Conservation (phyloP, 1,140 invertebrate genomes). For the Pseudomyrmex cubaensis region DNA sequence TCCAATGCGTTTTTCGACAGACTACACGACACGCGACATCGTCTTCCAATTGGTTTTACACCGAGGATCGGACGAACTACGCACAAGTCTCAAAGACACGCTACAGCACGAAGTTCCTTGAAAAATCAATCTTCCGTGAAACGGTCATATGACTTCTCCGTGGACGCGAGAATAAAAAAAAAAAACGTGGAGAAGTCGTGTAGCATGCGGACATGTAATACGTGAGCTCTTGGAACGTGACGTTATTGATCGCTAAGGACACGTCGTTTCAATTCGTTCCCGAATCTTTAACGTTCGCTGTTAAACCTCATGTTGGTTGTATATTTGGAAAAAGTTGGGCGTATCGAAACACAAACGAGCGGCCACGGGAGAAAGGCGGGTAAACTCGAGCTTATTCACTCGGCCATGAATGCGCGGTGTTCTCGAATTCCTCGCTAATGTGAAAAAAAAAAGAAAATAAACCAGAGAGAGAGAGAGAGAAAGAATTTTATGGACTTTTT, state of each 20-base stretch:
- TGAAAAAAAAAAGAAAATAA: slow-evolving; percentile 41
- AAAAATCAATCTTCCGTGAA: no score
- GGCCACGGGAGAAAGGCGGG: slow-evolving; percentile 62
- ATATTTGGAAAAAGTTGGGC: neutral
- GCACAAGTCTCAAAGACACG: no score
- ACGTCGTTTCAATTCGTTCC: neutral
- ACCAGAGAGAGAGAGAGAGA: slow-evolving; percentile 27
- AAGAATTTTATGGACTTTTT: slow-evolving; percentile 47
- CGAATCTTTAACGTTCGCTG: slow-evolving; percentile 3
- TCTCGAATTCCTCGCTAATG: slow-evolving; percentile 70
- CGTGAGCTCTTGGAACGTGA: slow-evolving; percentile 18
- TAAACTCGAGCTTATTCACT: slow-evolving; percentile 71
- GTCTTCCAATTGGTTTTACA: no score
- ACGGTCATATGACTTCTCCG: no score
- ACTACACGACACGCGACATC: no score
- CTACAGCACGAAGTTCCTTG: no score
- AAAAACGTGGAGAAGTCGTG: slow-evolving; percentile 5
- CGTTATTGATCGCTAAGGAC: neutral
- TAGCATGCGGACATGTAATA: neutral
- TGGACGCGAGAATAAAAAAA: neutral
- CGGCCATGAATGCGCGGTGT: slow-evolving; percentile 67
- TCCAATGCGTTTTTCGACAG: no score
- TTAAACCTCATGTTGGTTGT: neutral
- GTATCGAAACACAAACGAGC: slow-evolving; percentile 27
- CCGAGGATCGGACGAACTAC: no score